phyloP scores from a whole-genome alignment of 37 sponge, comb jelly and placozoan species.

The Agelas oroides region DNA sequence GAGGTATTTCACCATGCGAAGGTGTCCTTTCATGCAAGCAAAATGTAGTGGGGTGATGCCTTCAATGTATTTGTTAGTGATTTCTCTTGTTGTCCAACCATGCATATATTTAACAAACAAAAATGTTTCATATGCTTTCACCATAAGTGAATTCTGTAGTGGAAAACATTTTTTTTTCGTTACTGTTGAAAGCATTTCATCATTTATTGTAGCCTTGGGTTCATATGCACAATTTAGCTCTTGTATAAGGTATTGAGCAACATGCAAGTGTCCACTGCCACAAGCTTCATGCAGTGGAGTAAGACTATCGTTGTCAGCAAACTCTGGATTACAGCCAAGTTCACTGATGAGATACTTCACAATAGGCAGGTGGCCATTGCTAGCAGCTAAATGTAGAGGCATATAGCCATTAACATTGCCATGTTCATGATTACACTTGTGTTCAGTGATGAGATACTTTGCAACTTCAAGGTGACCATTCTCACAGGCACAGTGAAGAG shows the following conservation, averaged over 20 bases:
- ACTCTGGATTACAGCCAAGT: neutral
- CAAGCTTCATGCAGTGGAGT: slow-evolving; percentile 36
- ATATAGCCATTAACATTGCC: no score
- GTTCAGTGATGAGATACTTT: slow-evolving; percentile 20
- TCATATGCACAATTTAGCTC: no score
- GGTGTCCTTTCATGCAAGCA: slow-evolving; percentile 30
- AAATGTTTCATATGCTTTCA: no score
- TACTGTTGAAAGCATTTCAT: no score
- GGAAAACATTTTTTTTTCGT: no score
- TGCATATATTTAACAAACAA: no score
- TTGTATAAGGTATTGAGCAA: neutral
- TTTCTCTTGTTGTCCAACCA: no score
- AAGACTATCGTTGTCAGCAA: slow-evolving; percentile 21
- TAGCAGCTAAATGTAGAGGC: no score
- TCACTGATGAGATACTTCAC: slow-evolving; percentile 12
- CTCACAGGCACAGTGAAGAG: no score
- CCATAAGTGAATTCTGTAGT: no score
- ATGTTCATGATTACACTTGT: no score
- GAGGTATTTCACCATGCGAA: slow-evolving; percentile 17
- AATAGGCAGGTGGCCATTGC: neutral
- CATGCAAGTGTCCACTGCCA: neutral
- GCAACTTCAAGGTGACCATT: slow-evolving; percentile 29
- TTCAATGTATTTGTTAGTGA: neutral
- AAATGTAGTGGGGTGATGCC: slow-evolving; percentile 35
- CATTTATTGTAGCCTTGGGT: no score